A percentile compares a stretch with the other conserved stretches of the same genome.
Evolutionary conservation across 2,113 vertebrate species (phyloP).

Genomic region (Tylochromis polylepis): DNA sequence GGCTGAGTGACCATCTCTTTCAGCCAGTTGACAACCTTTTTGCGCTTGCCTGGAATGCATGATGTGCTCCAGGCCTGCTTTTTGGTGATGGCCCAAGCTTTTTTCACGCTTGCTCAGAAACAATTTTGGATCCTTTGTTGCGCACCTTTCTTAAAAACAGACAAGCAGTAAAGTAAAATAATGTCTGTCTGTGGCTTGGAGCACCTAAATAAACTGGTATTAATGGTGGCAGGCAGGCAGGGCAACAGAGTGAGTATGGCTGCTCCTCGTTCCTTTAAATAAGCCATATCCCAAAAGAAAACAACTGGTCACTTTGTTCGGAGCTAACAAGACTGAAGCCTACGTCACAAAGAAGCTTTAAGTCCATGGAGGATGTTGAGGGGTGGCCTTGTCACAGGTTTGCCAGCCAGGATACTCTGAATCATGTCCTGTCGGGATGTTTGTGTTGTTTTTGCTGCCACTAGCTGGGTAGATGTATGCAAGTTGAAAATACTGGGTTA

Average conservation of each 20-base stretch:
- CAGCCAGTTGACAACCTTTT: neutral
- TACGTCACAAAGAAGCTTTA: neutral
- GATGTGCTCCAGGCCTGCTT: neutral
- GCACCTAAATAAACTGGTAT: conserved; percentile 2
- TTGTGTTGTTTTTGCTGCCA: neutral
- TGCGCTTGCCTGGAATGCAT: neutral
- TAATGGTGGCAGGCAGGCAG: neutral
- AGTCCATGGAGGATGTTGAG: neutral
- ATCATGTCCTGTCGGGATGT: neutral
- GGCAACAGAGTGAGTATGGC: neutral
- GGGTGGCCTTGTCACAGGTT: neutral
- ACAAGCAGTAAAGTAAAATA: neutral
- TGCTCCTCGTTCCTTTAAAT: conserved; percentile 6
- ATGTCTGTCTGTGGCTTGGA: neutral
- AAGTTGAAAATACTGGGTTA: neutral
- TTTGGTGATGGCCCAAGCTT: neutral
- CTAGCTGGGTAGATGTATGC: neutral
- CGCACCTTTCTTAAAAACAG: neutral
- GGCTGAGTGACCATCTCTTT: neutral
- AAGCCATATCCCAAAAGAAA: neutral
- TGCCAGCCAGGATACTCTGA: neutral
- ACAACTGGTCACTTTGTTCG: neutral
- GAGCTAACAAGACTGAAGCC: neutral
- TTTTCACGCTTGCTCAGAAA: neutral
- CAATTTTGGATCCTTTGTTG: neutral